Conservation (phyloP, 2,113 vertebrate genomes). For the Oenanthe melanoleuca region DNA sequence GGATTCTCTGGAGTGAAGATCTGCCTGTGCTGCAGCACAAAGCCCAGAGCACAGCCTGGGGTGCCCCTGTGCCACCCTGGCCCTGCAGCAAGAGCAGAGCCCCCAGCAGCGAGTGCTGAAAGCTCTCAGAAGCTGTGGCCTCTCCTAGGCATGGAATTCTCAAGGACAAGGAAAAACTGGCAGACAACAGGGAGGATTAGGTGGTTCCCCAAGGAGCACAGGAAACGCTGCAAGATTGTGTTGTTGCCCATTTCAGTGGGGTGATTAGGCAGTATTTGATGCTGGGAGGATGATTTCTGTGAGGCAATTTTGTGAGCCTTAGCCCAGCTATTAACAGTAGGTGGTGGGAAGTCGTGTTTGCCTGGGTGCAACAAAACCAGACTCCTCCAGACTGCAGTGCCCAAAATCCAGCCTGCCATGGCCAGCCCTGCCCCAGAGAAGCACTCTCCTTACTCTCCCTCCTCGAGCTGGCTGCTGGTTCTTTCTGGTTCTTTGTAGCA, state of each 20-base stretch:
- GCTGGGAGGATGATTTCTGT: neutral
- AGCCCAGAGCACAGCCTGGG: neutral
- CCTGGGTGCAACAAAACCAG: neutral
- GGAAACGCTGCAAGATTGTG: neutral
- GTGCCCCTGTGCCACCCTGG: neutral
- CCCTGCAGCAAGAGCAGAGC: neutral
- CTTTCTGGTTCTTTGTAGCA: neutral
- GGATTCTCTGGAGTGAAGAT: neutral
- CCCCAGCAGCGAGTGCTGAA: neutral
- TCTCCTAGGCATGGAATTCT: neutral
- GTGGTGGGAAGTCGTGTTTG: neutral
- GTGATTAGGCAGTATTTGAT: neutral
- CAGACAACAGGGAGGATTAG: conserved; percentile 44
- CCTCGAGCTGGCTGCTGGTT: neutral
- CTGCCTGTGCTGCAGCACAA: rapidly evolving
- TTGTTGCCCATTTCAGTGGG: neutral
- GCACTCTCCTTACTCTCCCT: neutral
- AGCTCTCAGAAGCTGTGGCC: neutral
- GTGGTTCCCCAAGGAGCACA: conserved; percentile 2
- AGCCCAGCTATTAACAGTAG: neutral
- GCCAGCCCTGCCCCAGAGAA: neutral
- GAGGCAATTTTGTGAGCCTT: rapidly evolving
- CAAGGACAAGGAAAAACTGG: conserved; percentile 43
- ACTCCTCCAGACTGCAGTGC: neutral
- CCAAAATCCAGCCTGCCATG: neutral